Percentiles rank a stretch among this genome's conserved stretches.
These are phyloP conservation scores for Reticulitermes lucifugus DNA, from an alignment of 2,888 invertebrate species.

Conservation along the genomic window DNA sequence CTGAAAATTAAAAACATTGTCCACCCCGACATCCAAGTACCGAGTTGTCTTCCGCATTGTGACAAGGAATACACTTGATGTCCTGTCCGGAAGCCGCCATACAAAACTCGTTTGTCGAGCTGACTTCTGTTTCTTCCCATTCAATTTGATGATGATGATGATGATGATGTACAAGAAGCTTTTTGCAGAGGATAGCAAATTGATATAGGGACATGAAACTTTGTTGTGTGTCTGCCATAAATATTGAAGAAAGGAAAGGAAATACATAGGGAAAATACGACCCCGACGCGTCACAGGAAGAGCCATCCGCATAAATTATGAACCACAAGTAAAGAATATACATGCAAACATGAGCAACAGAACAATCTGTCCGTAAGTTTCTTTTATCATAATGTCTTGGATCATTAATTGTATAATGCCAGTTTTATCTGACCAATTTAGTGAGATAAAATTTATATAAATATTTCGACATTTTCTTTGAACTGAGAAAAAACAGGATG, in stretches of 20 bases:
- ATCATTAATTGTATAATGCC: neutral
- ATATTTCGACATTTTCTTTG: too few relatives aligned
- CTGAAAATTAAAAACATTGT: too few relatives aligned
- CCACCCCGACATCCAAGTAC: too few relatives aligned
- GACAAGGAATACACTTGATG: too few relatives aligned
- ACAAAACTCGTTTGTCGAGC: neutral
- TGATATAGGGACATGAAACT: neutral
- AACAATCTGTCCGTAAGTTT: too few relatives aligned
- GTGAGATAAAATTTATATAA: neutral
- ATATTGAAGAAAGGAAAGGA: neutral
- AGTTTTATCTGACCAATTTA: neutral
- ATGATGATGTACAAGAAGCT: neutral
- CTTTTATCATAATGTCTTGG: neutral
- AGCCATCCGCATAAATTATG: too few relatives aligned
- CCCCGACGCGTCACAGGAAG: too few relatives aligned
- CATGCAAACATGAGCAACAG: too few relatives aligned
- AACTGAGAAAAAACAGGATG: neutral
- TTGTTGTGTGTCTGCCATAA: neutral
- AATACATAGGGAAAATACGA: too few relatives aligned
- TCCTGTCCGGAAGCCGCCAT: neutral
- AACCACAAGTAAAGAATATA: too few relatives aligned
- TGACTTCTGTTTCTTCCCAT: neutral
- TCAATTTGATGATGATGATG: neutral
- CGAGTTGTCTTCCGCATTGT: too few relatives aligned
- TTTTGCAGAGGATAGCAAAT: neutral